Base-by-base conservation (phyloP, 2,113 vertebrate species). In the Taxidea taxus region DNA sequence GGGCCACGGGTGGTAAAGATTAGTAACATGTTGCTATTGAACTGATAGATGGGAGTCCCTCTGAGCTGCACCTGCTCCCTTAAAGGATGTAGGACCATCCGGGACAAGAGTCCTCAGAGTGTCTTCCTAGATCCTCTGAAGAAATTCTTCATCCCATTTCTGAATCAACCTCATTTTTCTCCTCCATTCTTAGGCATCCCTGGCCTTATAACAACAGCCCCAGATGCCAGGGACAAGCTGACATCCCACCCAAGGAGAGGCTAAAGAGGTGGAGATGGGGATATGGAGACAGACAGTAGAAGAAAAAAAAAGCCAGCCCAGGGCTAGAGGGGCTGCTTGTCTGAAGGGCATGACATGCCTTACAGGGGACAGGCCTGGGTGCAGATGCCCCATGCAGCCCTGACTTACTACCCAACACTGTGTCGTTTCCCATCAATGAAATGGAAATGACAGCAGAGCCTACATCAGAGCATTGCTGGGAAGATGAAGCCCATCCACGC, bases 1-100 rank as follows among this genome's bases (percentile, higher is more conserved):
- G 25, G n/a, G 12, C 13, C 6, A 34, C 89, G 95, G 95, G 96
- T 96, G 97, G 91, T 15, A 87, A 62, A 23, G 74, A 75, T 97
- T 90, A 95, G 89, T 11, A 34, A 27, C 66, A 1, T 81, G 97
- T 93, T 89, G 18, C 91, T 56, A 27, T 31, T 68, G 92, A 54
- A 39, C 92, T 97, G 92, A 94, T 58, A 64, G 70, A 96, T 92
- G 75, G 51, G 94, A 68, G 34, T 70, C 51, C 66, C 39, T 80
- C 49, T 18, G n/a, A 68, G 42, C 77, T 44, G 70, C 56, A 49
- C 77, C 70, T 82, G 87, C 66, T 78, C 44, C 77, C 72, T 56
- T 5, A 39, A 89, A 96, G 64, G 51, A 74, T 2, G 58, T 10
- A 91, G 81, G 82, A 56, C 23, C 21, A 78, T 83, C 87, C 47